phyloP scores from a whole-genome alignment of 2,888 invertebrate species.

The Carcina quercana region DNA sequence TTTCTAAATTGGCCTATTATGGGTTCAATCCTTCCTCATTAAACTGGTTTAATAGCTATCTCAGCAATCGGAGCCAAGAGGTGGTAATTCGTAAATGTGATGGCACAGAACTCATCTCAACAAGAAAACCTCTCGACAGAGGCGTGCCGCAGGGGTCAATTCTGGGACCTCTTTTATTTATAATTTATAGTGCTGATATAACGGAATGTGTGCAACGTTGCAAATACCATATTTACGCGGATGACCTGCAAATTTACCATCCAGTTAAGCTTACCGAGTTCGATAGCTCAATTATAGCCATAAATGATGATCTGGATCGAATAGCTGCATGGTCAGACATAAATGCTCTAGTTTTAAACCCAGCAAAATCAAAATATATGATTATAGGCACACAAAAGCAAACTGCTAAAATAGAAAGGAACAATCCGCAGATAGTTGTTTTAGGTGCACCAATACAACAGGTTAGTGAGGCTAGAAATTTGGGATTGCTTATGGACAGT shows the following conservation, averaged over 20 bases:
- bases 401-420: background rate
- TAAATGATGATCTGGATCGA: background rate
- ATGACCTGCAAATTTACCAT: conserved; percentile 10
- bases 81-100: conserved; percentile 1
- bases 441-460: background rate
- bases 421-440: background rate
- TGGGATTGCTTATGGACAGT: background rate
- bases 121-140: background rate
- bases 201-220: conserved; percentile 1
- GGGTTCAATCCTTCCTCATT: background rate
- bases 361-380: background rate
- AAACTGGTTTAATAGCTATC: background rate
- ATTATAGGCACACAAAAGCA: background rate
- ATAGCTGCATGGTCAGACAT: background rate
- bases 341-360: background rate
- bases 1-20: background rate
- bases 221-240: background rate
- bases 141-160: conserved; percentile 14
- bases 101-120: background rate
- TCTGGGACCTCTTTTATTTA: conserved; percentile 9
- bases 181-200: conserved; percentile 7
- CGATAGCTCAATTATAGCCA: conserved; percentile 1
- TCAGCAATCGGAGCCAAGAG: background rate
- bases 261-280: conserved; percentile 6
- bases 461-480: background rate